These are phyloP conservation scores for Myodes glareolus DNA, from an alignment of 2,113 vertebrate species.

Conservation along the genomic window DNA sequence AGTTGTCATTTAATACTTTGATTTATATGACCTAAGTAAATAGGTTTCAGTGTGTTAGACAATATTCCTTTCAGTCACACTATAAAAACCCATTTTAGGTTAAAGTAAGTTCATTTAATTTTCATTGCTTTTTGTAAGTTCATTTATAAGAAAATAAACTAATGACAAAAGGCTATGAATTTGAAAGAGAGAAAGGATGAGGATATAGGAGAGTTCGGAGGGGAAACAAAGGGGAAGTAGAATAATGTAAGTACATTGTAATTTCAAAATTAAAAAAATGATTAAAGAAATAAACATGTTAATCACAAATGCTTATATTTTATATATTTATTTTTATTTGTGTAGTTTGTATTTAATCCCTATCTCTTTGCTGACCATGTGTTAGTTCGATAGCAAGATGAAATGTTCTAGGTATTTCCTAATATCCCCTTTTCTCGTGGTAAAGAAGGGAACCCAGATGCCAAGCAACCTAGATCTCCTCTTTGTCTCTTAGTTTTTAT, in stretches of 20 bases:
- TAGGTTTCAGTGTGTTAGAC: not conserved
- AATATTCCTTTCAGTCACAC: not conserved
- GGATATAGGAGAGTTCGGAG: no score
- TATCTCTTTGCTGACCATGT: not conserved
- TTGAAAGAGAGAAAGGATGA: not conserved
- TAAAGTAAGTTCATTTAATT: conserved; percentile 44
- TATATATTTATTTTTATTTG: not conserved
- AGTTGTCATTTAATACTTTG: not conserved
- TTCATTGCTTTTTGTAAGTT: conserved; percentile 48
- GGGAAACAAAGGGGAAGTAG: not conserved
- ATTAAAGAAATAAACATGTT: not conserved
- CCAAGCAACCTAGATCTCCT: not conserved
- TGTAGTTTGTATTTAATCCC: not conserved
- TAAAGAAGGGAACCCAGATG: not conserved
- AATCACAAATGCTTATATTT: not conserved
- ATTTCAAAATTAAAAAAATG: not conserved
- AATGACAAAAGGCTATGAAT: not conserved
- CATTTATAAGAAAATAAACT: conserved; percentile 4
- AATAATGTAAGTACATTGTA: not conserved
- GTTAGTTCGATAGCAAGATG: not conserved
- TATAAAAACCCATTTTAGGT: conserved; percentile 12
- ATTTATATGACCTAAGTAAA: not conserved
- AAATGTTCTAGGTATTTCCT: not conserved
- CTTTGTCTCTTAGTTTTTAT: not conserved
- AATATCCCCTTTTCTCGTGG: not conserved